Base-by-base conservation (phyloP, 2,113 vertebrate species). In the Tonatia bakeri region DNA sequence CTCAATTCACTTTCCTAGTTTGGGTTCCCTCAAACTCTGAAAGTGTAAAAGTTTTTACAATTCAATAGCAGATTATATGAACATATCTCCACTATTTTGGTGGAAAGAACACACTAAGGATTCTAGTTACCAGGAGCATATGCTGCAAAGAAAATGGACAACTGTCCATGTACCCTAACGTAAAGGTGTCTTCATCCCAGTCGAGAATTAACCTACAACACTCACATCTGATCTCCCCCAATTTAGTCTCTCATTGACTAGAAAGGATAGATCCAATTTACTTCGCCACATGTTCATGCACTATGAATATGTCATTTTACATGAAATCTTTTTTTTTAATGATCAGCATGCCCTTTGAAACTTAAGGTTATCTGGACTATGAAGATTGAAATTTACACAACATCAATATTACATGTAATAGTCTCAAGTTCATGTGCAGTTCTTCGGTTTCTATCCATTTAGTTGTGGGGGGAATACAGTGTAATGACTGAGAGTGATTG, bases 281-380 rank as follows among this genome's bases (percentile, higher is more conserved):
- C 95, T 97, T 96, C 83, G 93, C 95, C 97, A 96, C 82, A 95
- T 97, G 73, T 95, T 97, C 96, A 97, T 97, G 96, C 90, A 97
- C 85, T 97, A 97, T 96, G 91, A 96, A 94, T 91, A 97, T 87
- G 88, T 96, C 94, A 89, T 96, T 97, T 96, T 95, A 97, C 86
- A 90, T 92, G 90, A 90, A 97, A 52, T 97, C 81, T 84, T 95
- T 87, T 96, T 95, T 94, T 95, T 92, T 85, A 96, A 96, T 90
- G 95, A 98, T 92, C 84, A 97, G 91, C 94, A 97, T 97, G 95
- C 93, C 93, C 96, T 96, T 97, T 96, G 94, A 96, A 97, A 97
- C 89, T 76, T 97, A 97, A 96, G 61, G 28, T 95, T 93, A 94
- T 96, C 79, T 96, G 91, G 91, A 96, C 90, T 95, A 86, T 93